Evolutionary conservation across 2,888 invertebrate genomes (phyloP).

Genomic region (Tenthredo notha): DNA sequence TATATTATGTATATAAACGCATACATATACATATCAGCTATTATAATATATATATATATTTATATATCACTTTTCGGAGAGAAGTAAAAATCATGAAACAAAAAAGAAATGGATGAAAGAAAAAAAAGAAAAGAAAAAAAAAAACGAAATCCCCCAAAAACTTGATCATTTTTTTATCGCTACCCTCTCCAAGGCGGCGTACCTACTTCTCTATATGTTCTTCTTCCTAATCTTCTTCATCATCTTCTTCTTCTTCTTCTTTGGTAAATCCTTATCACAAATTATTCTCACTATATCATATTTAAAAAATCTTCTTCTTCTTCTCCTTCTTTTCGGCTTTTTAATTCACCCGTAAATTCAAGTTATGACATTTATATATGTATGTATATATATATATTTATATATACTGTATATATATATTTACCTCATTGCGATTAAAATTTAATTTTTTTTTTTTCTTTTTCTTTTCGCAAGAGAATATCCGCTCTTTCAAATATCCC

Average conservation of each 20-base stretch:
- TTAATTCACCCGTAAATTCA: background rate
- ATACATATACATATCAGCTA: background rate
- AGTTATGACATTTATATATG: background rate
- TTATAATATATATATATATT: conserved; percentile 9
- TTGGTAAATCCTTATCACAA: conserved; percentile 74
- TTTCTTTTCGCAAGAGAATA: background rate
- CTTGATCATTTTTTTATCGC: conserved; percentile 59
- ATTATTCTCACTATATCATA: conserved; percentile 68
- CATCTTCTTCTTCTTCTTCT: conserved; percentile 70
- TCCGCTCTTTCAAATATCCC: background rate
- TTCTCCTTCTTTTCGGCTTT: background rate
- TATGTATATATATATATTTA: background rate
- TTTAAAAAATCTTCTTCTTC: conserved; percentile 24
- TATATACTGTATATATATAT: background rate
- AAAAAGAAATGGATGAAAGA: background rate
- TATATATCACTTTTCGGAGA: conserved; percentile 29
- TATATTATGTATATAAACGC: background rate
- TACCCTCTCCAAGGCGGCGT: background rate
- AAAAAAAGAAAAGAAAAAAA: conserved; percentile 4
- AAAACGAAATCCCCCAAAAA: conserved; percentile 26
- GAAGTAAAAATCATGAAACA: background rate
- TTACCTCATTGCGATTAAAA: background rate
- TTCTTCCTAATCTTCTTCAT: conserved; percentile 67
- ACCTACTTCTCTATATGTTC: conserved; percentile 34
- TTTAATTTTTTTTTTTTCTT: no score